A percentile compares a stretch with the other conserved stretches of the same genome.
These are phyloP conservation scores for Tragelaphus strepsiceros DNA, from an alignment of 2,113 vertebrate genomes.

Conservation along the genomic window DNA sequence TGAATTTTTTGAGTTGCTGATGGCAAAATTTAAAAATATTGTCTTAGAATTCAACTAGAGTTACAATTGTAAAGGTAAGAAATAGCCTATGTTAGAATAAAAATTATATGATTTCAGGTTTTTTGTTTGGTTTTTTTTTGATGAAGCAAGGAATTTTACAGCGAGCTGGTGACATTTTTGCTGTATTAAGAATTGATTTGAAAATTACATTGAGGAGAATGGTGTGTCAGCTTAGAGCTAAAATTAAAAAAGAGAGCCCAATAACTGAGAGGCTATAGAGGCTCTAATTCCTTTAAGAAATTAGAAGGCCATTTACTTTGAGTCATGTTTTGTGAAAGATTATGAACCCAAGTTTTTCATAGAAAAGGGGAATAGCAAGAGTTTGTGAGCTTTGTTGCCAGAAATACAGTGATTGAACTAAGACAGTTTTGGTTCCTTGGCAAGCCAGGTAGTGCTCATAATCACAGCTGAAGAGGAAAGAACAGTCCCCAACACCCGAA, in stretches of 20 bases:
- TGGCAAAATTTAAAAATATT: neutral
- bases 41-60: neutral
- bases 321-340: neutral
- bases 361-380: neutral
- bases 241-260: neutral
- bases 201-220: conserved; percentile 12
- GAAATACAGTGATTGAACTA: neutral
- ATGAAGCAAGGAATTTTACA: neutral
- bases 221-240: conserved; percentile 1
- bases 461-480: neutral
- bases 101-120: neutral
- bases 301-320: neutral
- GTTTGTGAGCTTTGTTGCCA: neutral
- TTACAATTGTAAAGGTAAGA: neutral
- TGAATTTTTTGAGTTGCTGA: neutral
- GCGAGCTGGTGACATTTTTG: conserved; percentile 9
- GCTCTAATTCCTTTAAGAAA: neutral
- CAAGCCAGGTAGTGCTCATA: neutral
- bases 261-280: neutral
- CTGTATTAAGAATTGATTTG: neutral
- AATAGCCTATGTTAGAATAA: neutral
- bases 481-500: neutral
- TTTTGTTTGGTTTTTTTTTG: neutral
- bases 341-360: neutral
- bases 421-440: neutral